These are phyloP conservation scores for Eclectus roratus DNA, from an alignment of 2,113 vertebrate genomes.

Conservation along the genomic window DNA sequence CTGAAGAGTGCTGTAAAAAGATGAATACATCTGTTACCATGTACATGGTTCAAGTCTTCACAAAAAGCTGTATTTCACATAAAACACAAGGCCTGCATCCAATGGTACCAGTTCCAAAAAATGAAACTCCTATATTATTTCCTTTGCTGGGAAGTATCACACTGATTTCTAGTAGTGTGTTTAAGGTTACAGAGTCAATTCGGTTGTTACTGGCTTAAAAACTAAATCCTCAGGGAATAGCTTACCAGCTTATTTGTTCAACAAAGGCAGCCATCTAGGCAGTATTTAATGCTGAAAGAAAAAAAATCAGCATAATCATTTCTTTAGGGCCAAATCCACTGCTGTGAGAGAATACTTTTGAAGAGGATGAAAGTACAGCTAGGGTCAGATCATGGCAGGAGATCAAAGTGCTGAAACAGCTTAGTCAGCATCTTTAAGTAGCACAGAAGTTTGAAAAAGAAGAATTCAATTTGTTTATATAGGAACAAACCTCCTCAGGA, in stretches of 20 bases:
- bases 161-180: neutral
- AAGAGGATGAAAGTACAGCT: neutral
- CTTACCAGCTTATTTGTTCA: neutral
- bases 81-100: neutral
- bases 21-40: neutral
- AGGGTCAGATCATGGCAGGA: neutral
- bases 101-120: neutral
- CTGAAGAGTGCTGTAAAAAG: neutral
- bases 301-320: neutral
- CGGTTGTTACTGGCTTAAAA: neutral
- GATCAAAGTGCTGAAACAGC: slow-evolving; percentile 36
- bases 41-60: neutral
- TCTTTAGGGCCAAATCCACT: slow-evolving; percentile 19
- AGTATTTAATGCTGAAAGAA: neutral
- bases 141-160: neutral
- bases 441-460: neutral
- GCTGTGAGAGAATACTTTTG: neutral
- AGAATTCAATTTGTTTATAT: neutral
- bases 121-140: neutral
- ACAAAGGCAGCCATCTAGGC: neutral
- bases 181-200: neutral
- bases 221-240: neutral
- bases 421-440: slow-evolving; percentile 13
- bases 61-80: neutral
- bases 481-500: neutral